A percentile compares a stretch with the other conserved stretches of the same genome.
phyloP scores from a whole-genome alignment of 2,888 invertebrate genomes.

The Odontothrips loti region DNA sequence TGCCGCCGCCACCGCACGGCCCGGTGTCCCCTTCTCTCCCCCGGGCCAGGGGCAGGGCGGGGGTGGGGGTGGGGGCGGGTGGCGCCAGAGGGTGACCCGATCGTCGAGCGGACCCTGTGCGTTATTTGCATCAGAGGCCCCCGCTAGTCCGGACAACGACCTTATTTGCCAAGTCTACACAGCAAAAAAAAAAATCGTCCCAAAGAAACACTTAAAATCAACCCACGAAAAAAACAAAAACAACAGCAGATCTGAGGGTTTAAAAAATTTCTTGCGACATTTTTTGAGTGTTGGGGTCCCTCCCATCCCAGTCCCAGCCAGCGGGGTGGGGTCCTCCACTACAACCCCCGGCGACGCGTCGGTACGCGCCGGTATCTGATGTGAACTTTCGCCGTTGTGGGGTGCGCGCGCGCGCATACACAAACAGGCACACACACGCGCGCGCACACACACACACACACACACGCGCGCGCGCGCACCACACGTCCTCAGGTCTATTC shows the following conservation, averaged over 20 bases:
- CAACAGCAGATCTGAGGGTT: too few species aligned
- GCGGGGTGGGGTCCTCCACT: too few species aligned
- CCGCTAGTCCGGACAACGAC: too few species aligned
- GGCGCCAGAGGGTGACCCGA: too few species aligned
- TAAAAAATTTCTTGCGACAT: too few species aligned
- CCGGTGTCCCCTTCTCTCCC: not conserved
- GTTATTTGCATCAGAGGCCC: not conserved
- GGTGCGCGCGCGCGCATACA: not conserved
- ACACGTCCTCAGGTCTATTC: not conserved
- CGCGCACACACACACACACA: not conserved
- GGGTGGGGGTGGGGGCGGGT: not conserved
- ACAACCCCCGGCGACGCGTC: not conserved
- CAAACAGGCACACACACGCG: not conserved
- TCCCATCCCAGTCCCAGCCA: too few species aligned
- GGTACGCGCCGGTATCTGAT: not conserved
- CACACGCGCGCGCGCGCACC: not conserved
- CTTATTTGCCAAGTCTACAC: too few species aligned
- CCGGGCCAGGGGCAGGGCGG: not conserved
- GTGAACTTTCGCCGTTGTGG: not conserved
- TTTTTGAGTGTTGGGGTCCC: too few species aligned
- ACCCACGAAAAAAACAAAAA: too few species aligned
- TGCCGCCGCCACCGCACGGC: not conserved
- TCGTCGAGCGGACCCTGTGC: too few species aligned
- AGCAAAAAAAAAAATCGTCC: too few species aligned
- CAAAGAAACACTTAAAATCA: too few species aligned